Evolutionary conservation across 2,888 invertebrate genomes (phyloP).

Genomic region (Pollenia angustigena): DNA sequence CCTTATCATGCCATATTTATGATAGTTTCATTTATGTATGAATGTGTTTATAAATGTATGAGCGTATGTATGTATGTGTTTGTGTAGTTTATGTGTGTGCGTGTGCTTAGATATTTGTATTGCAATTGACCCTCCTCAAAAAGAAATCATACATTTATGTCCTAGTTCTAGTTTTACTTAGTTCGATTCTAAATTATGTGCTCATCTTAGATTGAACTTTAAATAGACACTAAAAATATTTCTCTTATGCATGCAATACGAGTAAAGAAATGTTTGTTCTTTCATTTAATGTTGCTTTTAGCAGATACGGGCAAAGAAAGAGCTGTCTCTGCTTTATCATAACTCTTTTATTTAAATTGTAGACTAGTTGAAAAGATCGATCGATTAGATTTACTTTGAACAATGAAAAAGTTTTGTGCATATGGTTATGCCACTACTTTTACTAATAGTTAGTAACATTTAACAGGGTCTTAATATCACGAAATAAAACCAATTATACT

Average conservation of each 20-base stretch:
- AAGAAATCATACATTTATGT: constrained; percentile 62
- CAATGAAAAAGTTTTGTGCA: no score
- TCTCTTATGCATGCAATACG: constrained; percentile 80
- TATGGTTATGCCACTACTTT: no score
- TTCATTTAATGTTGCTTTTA: background rate
- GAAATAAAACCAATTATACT: no score
- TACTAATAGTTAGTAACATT: no score
- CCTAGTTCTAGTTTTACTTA: constrained; percentile 29
- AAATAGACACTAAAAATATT: constrained; percentile 83
- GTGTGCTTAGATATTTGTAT: constrained; percentile 39
- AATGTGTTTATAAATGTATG: constrained; percentile 4
- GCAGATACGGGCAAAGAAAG: constrained; percentile 3
- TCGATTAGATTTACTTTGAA: no score
- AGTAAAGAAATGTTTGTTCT: background rate
- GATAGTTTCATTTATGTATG: constrained; percentile 41
- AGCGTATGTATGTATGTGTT: background rate
- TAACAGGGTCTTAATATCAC: no score
- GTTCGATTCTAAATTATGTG: constrained; percentile 84
- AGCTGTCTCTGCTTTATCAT: background rate
- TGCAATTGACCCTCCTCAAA: constrained; percentile 69
- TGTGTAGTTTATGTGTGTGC: constrained; percentile 2
- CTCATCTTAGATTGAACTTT: constrained; percentile 83
- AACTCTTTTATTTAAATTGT: no score
- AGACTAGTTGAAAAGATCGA: no score
- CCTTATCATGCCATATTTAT: constrained; percentile 69